phyloP scores from a whole-genome alignment of 2,797 vertebrate species.

The Aphelocoma californica region DNA sequence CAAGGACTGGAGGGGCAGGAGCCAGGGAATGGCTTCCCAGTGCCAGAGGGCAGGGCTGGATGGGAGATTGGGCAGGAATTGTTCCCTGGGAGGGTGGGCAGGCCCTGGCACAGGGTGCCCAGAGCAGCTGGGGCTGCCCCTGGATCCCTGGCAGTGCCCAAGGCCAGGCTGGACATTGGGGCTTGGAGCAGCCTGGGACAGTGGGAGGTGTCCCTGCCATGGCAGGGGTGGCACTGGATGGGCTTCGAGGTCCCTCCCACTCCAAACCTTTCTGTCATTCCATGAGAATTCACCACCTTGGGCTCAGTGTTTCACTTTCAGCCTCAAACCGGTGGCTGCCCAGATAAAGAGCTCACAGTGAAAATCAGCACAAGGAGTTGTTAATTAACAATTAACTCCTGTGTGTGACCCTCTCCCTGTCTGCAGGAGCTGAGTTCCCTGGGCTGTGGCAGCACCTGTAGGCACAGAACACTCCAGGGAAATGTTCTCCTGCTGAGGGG shows the following conservation, averaged over 20 bases:
- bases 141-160: too few species aligned
- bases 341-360: background rate
- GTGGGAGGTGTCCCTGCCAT: background rate
- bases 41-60: too few species aligned
- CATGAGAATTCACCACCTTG: background rate
- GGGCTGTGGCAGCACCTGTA: background rate
- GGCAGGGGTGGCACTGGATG: too few species aligned
- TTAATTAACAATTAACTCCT: background rate
- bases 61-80: too few species aligned
- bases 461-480: background rate
- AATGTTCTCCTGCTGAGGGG: background rate
- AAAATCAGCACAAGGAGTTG: background rate
- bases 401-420: background rate
- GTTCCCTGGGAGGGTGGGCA: too few species aligned
- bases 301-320: background rate
- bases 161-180: too few species aligned
- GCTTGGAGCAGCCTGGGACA: background rate
- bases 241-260: rapidly evolving
- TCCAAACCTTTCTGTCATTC: background rate
- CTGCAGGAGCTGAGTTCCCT: background rate
- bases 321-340: background rate
- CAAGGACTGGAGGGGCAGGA: too few species aligned
- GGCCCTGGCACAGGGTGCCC: too few species aligned
- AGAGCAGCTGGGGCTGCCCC: too few species aligned
- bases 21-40: too few species aligned